A percentile compares a stretch with the other conserved stretches of the same genome.
phyloP scores from a whole-genome alignment of 2,888 invertebrate species.

The Campoplex capitator region DNA sequence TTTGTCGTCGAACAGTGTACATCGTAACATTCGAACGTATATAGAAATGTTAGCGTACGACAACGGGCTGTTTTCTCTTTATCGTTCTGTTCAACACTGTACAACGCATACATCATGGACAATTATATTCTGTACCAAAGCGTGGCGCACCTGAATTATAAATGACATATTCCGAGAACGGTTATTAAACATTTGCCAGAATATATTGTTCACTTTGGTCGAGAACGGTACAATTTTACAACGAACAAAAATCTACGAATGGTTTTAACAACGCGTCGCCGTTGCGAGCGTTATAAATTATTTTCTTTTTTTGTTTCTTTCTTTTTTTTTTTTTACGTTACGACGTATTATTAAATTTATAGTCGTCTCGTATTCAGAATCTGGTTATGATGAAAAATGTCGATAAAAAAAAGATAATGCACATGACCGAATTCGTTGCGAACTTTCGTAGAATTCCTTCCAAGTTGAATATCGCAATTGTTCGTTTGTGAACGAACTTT shows the following conservation, averaged over 20 bases:
- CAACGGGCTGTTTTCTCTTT: slow-evolving; percentile 13
- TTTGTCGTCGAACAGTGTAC: slow-evolving; percentile 43
- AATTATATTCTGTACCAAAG: slow-evolving; percentile 37
- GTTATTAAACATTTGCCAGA: slow-evolving; percentile 52
- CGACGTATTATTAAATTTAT: background rate
- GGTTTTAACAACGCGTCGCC: background rate
- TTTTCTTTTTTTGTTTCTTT: background rate
- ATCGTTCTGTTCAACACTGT: slow-evolving; percentile 20
- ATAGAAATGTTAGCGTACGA: background rate
- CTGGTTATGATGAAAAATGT: background rate
- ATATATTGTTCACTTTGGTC: slow-evolving; percentile 33
- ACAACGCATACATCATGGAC: slow-evolving; percentile 28
- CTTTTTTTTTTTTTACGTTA: background rate
- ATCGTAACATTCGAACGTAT: slow-evolving; percentile 24
- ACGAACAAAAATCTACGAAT: background rate
- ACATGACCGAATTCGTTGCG: background rate
- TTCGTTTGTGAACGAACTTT: too few relatives aligned
- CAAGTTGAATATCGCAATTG: background rate
- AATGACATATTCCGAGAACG: slow-evolving; percentile 30
- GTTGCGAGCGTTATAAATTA: background rate
- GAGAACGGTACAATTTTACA: slow-evolving; percentile 15
- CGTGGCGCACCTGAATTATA: slow-evolving; percentile 21
- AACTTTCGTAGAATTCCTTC: too few relatives aligned
- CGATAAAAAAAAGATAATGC: background rate
- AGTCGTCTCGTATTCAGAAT: background rate